Conservation (phyloP, 2,888 invertebrate genomes). For the Adela reaumurella region DNA sequence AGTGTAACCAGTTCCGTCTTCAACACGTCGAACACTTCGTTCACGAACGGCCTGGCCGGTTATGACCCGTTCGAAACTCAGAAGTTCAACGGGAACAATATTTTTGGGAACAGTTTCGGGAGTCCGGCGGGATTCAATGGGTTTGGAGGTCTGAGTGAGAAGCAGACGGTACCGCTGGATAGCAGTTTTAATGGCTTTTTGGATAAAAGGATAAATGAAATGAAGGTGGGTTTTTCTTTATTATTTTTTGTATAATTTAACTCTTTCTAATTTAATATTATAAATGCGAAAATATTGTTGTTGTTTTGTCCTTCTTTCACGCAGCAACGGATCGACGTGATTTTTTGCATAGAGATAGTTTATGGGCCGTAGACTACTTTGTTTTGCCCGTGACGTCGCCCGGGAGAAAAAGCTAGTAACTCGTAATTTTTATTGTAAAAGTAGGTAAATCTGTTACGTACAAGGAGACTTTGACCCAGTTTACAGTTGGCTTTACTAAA, state of each 20-base stretch:
- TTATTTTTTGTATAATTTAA: conserved; percentile 2
- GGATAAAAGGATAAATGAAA: conserved; percentile 79
- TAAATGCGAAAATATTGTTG: too few relatives aligned
- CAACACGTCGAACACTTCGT: conserved; percentile 27
- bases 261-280: conserved; percentile 3
- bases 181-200: conserved; percentile 72
- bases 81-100: conserved; percentile 26
- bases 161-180: conserved; percentile 40
- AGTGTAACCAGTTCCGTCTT: conserved; percentile 45
- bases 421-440: too few relatives aligned
- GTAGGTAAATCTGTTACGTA: too few relatives aligned
- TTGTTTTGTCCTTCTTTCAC: too few relatives aligned
- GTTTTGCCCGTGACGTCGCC: too few relatives aligned
- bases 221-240: conserved; percentile 64
- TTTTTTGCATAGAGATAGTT: too few relatives aligned
- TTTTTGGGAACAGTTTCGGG: conserved; percentile 32
- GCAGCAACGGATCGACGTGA: too few relatives aligned
- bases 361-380: too few relatives aligned
- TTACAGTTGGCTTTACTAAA: too few relatives aligned
- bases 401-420: too few relatives aligned
- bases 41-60: conserved; percentile 41
- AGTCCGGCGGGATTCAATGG: conserved; percentile 42
- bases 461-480: too few relatives aligned
- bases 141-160: conserved; percentile 45
- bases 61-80: conserved; percentile 86